Evolutionary conservation across 2,888 invertebrate genomes (phyloP).

Genomic region (Drosophila differens): DNA sequence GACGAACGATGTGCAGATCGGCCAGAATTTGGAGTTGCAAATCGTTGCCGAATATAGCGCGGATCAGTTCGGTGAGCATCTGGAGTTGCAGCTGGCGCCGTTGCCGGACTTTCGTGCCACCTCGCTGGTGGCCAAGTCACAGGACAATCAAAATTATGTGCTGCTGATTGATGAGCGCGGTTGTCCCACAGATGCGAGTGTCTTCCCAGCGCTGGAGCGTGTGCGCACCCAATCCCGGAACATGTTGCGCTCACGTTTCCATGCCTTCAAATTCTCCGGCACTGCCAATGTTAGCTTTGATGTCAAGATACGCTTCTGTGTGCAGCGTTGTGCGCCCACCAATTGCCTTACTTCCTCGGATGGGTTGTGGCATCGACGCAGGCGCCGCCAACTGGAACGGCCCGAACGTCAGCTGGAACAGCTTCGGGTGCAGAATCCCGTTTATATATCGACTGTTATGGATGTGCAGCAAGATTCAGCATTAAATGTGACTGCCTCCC

Average conservation of each 20-base stretch:
- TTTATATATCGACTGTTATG: slow-evolving; percentile 83
- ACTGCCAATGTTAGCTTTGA: slow-evolving; percentile 93
- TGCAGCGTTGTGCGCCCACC: slow-evolving; percentile 88
- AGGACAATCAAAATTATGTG: slow-evolving; percentile 90
- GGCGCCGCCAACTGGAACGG: slow-evolving; percentile 47
- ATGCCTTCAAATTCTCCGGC: slow-evolving; percentile 94
- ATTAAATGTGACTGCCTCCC: slow-evolving; percentile 22
- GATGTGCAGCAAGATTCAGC: slow-evolving; percentile 69
- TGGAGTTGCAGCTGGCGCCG: slow-evolving; percentile 84
- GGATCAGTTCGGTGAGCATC: slow-evolving; percentile 60
- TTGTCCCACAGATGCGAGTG: slow-evolving; percentile 90
- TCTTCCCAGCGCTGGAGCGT: slow-evolving; percentile 86
- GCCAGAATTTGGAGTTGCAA: slow-evolving; percentile 88
- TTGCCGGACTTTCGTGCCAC: slow-evolving; percentile 91
- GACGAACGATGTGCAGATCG: slow-evolving; percentile 89
- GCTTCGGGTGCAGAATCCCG: slow-evolving; percentile 80
- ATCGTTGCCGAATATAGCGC: slow-evolving; percentile 86
- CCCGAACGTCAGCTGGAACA: slow-evolving; percentile 45
- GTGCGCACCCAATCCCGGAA: slow-evolving; percentile 78
- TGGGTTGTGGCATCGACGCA: slow-evolving; percentile 51
- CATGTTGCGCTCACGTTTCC: slow-evolving; percentile 88
- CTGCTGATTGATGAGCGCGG: slow-evolving; percentile 90
- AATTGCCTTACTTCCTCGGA: slow-evolving; percentile 83
- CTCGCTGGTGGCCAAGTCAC: slow-evolving; percentile 92
- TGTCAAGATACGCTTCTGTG: slow-evolving; percentile 93